A percentile compares a stretch with the other conserved stretches of the same genome.
phyloP scores from a whole-genome alignment of 2,888 invertebrate species.

The Drosophila mayaguana region DNA sequence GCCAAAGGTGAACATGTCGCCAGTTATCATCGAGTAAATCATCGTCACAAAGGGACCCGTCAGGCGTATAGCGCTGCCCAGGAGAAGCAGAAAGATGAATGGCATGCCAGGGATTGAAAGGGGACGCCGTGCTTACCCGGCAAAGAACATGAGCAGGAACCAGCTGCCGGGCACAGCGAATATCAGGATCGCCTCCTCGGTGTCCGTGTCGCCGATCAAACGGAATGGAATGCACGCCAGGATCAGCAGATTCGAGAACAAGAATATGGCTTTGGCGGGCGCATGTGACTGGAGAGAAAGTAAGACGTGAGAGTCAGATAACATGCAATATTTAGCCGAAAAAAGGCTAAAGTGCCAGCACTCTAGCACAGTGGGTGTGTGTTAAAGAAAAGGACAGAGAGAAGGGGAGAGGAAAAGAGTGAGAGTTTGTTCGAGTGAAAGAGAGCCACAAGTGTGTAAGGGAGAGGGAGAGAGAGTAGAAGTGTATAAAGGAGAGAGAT shows the following conservation, averaged over 20 bases:
- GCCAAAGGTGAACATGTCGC: conserved; percentile 99
- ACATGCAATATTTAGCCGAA: neutral
- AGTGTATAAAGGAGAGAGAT: neutral
- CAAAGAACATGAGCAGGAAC: conserved; percentile 99
- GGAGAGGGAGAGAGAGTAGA: neutral
- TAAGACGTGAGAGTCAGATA: neutral
- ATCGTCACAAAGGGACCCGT: conserved; percentile 99
- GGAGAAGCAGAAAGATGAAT: neutral
- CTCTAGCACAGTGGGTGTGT: no score
- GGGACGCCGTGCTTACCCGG: conserved; percentile 90
- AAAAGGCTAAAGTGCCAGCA: neutral
- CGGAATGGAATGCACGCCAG: conserved; percentile 96
- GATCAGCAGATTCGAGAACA: conserved; percentile 95
- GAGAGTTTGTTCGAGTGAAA: neutral
- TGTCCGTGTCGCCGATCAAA: conserved; percentile 89
- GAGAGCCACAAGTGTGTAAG: no score
- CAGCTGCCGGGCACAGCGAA: conserved; percentile 98
- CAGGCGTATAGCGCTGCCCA: conserved; percentile 92
- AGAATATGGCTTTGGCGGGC: conserved; percentile 97
- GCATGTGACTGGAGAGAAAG: conserved; percentile 91
- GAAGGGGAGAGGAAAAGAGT: neutral
- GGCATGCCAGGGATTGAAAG: neutral
- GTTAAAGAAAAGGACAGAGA: no score
- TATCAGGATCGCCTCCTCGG: conserved; percentile 96
- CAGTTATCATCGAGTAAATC: conserved; percentile 99